These are phyloP conservation scores for Terrapene triunguis DNA, from an alignment of 2,113 vertebrate species.

Conservation along the genomic window DNA sequence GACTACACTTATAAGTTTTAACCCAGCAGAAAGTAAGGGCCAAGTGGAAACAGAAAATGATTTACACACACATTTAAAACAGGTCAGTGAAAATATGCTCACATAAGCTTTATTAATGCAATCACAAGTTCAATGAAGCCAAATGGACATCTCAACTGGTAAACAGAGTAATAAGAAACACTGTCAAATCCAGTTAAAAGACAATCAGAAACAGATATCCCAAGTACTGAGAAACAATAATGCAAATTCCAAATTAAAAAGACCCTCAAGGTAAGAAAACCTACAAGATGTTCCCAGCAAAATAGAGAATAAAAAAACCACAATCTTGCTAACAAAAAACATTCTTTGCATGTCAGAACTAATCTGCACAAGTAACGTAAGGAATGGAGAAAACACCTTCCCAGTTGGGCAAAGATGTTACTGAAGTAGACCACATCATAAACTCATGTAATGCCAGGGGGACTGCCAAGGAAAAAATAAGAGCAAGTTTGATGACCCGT, in stretches of 20 bases:
- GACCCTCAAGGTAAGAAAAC: constrained; percentile 31
- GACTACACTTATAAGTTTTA: background rate
- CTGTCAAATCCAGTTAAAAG: constrained; percentile 54
- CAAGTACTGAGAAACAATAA: constrained; percentile 59
- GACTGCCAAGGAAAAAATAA: constrained; percentile 27
- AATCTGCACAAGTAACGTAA: background rate
- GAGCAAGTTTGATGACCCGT: constrained; percentile 35
- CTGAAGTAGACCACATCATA: constrained; percentile 33
- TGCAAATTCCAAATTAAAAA: constrained; percentile 21
- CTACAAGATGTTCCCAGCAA: background rate
- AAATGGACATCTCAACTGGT: constrained; percentile 53
- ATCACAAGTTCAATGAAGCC: constrained; percentile 51
- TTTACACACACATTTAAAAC: background rate
- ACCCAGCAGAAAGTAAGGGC: background rate
- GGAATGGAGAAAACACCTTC: background rate
- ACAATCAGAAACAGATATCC: constrained; percentile 49
- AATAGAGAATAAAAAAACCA: background rate
- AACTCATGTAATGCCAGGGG: constrained; percentile 7
- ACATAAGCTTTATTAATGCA: constrained; percentile 43
- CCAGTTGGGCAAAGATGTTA: constrained; percentile 12
- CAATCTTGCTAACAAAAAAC: background rate
- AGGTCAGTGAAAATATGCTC: constrained; percentile 18
- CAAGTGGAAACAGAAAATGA: constrained; percentile 7
- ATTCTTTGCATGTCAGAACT: background rate
- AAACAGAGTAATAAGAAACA: constrained; percentile 67